Percentiles rank a stretch among this genome's conserved stretches.
phyloP scores from a whole-genome alignment of 2,797 vertebrate species.

The Philypnodon macrostomus region DNA sequence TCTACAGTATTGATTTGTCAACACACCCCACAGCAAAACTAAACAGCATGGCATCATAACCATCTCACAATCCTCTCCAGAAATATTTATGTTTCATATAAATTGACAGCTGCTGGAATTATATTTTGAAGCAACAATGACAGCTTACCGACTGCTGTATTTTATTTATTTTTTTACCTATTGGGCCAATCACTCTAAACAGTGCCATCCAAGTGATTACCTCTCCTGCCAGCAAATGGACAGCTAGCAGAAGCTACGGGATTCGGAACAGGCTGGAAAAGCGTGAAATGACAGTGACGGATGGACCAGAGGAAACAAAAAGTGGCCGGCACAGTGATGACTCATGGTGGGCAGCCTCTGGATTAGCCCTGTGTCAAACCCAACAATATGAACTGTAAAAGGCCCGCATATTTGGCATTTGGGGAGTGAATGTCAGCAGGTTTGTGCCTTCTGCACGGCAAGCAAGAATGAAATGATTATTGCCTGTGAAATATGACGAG shows the following conservation, averaged over 20 bases:
- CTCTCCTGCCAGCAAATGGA: conserved; percentile 24
- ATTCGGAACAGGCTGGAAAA: conserved; percentile 55
- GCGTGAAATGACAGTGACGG: conserved; percentile 42
- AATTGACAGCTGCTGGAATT: conserved; percentile 15
- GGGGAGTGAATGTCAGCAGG: conserved; percentile 28
- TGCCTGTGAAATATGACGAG: conserved; percentile 7
- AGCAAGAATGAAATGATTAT: conserved; percentile 10
- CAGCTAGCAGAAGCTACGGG: conserved; percentile 49
- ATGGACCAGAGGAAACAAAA: conserved; percentile 53
- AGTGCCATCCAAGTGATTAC: conserved; percentile 50
- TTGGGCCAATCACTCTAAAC: conserved; percentile 47
- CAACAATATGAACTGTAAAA: conserved; percentile 49
- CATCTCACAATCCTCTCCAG: conserved; percentile 7
- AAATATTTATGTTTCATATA: conserved; percentile 19
- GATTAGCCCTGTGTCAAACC: conserved; percentile 58
- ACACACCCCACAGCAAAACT: neutral
- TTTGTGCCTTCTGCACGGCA: conserved; percentile 14
- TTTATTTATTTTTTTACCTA: conserved; percentile 30
- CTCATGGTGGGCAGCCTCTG: conserved; percentile 60
- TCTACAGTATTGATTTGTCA: too few species aligned
- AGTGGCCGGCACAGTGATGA: conserved; percentile 62
- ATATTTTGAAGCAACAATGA: conserved; percentile 17
- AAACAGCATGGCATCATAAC: conserved; percentile 14
- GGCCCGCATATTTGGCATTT: conserved; percentile 51
- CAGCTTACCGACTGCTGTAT: conserved; percentile 37